These are phyloP conservation scores for Benitochromis conjunctus DNA, from an alignment of 2,113 vertebrate species.

Conservation along the genomic window DNA sequence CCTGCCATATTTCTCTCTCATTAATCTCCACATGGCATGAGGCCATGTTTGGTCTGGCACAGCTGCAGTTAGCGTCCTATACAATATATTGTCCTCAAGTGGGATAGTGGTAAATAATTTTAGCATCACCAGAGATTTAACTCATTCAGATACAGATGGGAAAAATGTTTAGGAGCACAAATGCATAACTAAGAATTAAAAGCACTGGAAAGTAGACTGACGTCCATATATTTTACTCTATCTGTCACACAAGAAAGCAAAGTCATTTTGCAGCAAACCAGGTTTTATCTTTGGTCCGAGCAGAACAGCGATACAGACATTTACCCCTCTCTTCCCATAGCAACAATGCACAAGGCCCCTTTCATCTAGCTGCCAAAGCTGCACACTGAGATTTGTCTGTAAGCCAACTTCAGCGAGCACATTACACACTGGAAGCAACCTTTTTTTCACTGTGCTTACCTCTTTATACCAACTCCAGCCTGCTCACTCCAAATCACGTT, in stretches of 20 bases:
- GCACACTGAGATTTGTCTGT: conserved; percentile 18
- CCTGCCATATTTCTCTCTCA: not conserved
- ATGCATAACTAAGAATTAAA: not conserved
- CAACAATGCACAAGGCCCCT: conserved; percentile 10
- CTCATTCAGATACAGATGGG: not conserved
- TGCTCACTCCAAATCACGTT: conserved; percentile 13
- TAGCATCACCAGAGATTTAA: not conserved
- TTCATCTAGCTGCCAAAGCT: conserved; percentile 29
- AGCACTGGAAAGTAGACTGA: not conserved
- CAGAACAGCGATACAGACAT: not conserved
- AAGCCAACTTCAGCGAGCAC: conserved; percentile 19
- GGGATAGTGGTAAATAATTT: not conserved
- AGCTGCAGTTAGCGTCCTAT: not conserved
- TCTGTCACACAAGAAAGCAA: not conserved
- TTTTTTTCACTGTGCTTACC: not conserved
- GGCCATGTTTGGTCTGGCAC: not conserved
- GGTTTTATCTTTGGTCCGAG: not conserved
- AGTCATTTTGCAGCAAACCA: not conserved
- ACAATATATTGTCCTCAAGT: not conserved
- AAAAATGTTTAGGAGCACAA: not conserved
- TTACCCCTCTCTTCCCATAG: not conserved
- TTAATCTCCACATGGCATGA: not conserved
- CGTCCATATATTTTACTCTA: not conserved
- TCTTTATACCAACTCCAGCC: not conserved
- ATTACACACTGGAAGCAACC: not conserved